Percentiles rank a stretch among this genome's conserved stretches.
Conservation (phyloP, 53 echinoderm and acorn worm genomes). For the Apostichopus leukothele region DNA sequence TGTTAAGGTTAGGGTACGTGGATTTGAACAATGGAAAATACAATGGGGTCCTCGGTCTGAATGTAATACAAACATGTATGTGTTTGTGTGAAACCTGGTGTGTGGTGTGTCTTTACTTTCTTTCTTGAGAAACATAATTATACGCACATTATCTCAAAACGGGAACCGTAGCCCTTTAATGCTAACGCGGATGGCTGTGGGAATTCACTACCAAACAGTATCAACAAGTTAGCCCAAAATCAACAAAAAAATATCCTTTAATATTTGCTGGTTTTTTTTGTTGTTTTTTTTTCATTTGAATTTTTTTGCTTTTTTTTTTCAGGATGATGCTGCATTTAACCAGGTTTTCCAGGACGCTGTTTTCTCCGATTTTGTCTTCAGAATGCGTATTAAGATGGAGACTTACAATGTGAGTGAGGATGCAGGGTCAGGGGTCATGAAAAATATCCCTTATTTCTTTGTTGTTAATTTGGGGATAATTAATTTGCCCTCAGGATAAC, state of each 20-base stretch:
- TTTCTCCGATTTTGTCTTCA: constrained; percentile 82
- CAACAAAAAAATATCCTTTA: neutral
- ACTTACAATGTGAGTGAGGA: constrained; percentile 86
- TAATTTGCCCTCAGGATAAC: too few relatives aligned
- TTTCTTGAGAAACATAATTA: too few relatives aligned
- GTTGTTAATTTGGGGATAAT: neutral
- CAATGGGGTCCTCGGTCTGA: too few relatives aligned
- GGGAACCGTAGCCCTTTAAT: too few relatives aligned
- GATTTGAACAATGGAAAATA: too few relatives aligned
- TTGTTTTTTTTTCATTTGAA: neutral
- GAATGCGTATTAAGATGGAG: constrained; percentile 97
- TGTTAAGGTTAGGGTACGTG: too few relatives aligned
- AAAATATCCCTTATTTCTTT: neutral
- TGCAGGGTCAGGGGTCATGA: neutral
- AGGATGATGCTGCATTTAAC: constrained; percentile 82
- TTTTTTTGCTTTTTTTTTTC: neutral
- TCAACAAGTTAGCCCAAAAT: neutral
- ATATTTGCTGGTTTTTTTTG: neutral
- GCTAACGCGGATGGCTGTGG: too few relatives aligned
- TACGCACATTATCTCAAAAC: too few relatives aligned
- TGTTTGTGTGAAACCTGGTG: too few relatives aligned
- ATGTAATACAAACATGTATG: too few relatives aligned
- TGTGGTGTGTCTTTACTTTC: too few relatives aligned
- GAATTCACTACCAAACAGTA: neutral
- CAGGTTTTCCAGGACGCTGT: constrained; percentile 74